Conservation (phyloP, 2,888 invertebrate genomes). For the Thyatira batis region DNA sequence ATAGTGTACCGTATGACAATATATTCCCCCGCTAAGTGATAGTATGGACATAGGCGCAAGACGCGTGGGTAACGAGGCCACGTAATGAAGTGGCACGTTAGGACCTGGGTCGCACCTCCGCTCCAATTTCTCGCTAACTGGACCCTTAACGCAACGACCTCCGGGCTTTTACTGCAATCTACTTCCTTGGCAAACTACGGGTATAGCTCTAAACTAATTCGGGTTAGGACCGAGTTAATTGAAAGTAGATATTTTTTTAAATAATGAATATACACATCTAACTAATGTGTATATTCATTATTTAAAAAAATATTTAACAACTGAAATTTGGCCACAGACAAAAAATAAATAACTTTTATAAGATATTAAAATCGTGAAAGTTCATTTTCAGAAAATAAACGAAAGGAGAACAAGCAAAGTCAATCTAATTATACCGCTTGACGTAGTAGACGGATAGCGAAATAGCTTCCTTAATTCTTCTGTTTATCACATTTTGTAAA, state of each 20-base stretch:
- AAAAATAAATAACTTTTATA: conserved; percentile 37
- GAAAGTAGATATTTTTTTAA: conserved; percentile 7
- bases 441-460: conserved; percentile 64
- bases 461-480: conserved; percentile 66
- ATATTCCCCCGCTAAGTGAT: conserved; percentile 21
- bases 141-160: conserved; percentile 62
- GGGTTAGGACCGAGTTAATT: conserved; percentile 23
- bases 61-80: conserved; percentile 60
- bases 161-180: conserved; percentile 50
- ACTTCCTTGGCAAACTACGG: conserved; percentile 34
- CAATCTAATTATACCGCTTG: conserved; percentile 69
- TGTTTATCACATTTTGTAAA: conserved; percentile 46
- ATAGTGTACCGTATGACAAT: background rate
- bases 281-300: background rate
- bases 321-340: conserved; percentile 11
- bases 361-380: conserved; percentile 50
- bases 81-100: conserved; percentile 72
- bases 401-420: conserved; percentile 65
- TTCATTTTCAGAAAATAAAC: conserved; percentile 64
- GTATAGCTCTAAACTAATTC: conserved; percentile 31
- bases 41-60: conserved; percentile 38
- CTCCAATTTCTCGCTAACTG: conserved; percentile 69
- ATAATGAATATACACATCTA: background rate
- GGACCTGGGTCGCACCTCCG: conserved; percentile 58
- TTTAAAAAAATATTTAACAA: conserved; percentile 3